A percentile compares a stretch with the other conserved stretches of the same genome.
Evolutionary conservation across 2,888 invertebrate genomes (phyloP).

Genomic region (Azorinus chamasolen): DNA sequence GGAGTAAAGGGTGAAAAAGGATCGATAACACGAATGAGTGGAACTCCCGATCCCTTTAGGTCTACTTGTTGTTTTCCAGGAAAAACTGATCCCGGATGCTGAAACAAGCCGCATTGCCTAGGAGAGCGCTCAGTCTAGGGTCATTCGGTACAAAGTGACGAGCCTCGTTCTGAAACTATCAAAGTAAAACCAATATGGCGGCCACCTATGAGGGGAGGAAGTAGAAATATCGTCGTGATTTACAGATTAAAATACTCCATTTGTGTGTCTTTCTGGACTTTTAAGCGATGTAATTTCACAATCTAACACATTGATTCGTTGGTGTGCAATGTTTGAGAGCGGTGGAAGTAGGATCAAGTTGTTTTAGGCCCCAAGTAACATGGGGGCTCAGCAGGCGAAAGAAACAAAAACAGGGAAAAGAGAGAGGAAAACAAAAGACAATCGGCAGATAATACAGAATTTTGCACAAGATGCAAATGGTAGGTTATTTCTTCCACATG

Average conservation of each 20-base stretch:
- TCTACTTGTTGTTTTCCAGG: too few relatives aligned
- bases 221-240: slow-evolving; percentile 27
- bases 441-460: slow-evolving; percentile 57
- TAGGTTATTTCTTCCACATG: slow-evolving; percentile 25
- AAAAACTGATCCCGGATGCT: too few relatives aligned
- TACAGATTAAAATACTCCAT: neutral
- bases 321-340: slow-evolving; percentile 18
- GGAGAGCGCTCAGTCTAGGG: slow-evolving; percentile 7
- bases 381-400: slow-evolving; percentile 76
- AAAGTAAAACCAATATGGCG: slow-evolving; percentile 66
- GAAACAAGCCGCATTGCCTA: too few relatives aligned
- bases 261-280: neutral
- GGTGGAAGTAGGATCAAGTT: slow-evolving; percentile 5
- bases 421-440: slow-evolving; percentile 67
- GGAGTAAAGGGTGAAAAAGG: too few relatives aligned
- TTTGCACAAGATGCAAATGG: slow-evolving; percentile 61
- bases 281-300: slow-evolving; percentile 2
- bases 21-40: too few relatives aligned
- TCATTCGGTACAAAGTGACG: slow-evolving; percentile 34
- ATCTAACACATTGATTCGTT: slow-evolving; percentile 3
- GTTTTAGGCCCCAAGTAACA: slow-evolving; percentile 56
- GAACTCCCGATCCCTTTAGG: too few relatives aligned
- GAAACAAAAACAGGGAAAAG: slow-evolving; percentile 60
- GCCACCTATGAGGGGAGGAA: slow-evolving; percentile 65
- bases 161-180: slow-evolving; percentile 58